Percentiles rank a stretch among this genome's conserved stretches.
Evolutionary conservation across 2,797 vertebrate genomes (phyloP).

Genomic region (Eupleurogrammus muticus): DNA sequence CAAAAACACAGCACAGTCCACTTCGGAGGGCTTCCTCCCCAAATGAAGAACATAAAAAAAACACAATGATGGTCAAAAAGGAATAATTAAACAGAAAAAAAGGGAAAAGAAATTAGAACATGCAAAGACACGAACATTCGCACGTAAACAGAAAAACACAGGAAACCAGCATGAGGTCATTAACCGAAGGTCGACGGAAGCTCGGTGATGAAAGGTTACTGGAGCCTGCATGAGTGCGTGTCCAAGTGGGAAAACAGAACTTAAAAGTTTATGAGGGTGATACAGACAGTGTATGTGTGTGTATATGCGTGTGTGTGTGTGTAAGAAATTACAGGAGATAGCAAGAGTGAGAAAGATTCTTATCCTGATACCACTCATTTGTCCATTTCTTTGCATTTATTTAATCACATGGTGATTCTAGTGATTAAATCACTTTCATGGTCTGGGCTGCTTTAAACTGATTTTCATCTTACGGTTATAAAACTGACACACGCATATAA

Average conservation of each 20-base stretch:
- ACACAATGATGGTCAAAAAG: conserved; percentile 27
- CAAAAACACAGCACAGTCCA: conserved; percentile 67
- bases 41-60: conserved; percentile 61
- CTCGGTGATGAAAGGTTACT: conserved; percentile 51
- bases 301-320: conserved; percentile 13
- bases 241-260: conserved; percentile 29
- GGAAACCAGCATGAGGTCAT: conserved; percentile 51
- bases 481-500: too few relatives aligned
- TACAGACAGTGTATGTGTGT: conserved; percentile 6
- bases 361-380: not conserved
- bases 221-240: conserved; percentile 18
- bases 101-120: conserved; percentile 69
- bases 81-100: conserved; percentile 37
- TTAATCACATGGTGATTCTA: too few relatives aligned
- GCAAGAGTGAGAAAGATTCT: not conserved
- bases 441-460: too few relatives aligned
- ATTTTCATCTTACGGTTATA: too few relatives aligned
- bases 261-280: conserved; percentile 46
- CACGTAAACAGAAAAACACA: conserved; percentile 57
- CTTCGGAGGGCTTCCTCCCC: conserved; percentile 63
- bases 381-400: too few relatives aligned
- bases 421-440: too few relatives aligned
- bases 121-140: conserved; percentile 59
- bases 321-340: not conserved
- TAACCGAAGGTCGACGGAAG: conserved; percentile 54